Conservation (phyloP, 2,113 vertebrate species). For the Tiliqua scincoides region DNA sequence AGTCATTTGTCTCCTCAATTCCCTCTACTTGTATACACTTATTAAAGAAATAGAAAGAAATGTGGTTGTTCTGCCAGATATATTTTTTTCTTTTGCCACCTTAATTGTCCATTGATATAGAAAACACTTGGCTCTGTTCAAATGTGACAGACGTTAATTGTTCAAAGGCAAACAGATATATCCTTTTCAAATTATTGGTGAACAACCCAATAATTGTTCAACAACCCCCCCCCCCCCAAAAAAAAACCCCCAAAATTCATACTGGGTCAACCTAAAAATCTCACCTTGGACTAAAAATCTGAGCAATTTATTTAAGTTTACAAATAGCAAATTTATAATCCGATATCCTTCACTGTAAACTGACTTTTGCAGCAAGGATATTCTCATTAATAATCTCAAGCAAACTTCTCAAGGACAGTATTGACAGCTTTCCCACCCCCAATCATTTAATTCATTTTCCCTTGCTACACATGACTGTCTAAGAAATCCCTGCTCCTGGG, state of each 20-base stretch:
- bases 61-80: not conserved
- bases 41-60: not conserved
- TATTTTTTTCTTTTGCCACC: not conserved
- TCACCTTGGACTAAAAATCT: not conserved
- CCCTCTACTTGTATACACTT: not conserved
- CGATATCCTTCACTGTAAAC: not conserved
- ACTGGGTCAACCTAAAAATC: not conserved
- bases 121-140: conserved; percentile 11
- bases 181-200: not conserved
- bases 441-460: not conserved
- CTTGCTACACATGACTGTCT: not conserved
- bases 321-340: not conserved
- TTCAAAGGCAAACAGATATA: conserved; percentile 19
- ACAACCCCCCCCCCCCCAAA: too few relatives aligned
- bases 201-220: too few relatives aligned
- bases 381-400: not conserved
- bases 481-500: conserved; percentile 7
- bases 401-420: not conserved
- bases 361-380: not conserved
- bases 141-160: conserved; percentile 8
- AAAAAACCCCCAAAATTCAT: not conserved
- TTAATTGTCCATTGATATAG: conserved; percentile 9
- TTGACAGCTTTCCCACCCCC: not conserved
- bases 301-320: not conserved
- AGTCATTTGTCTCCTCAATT: not conserved